Base-by-base conservation (phyloP, 1,140 invertebrate species). In the Halictus rubicundus region DNA sequence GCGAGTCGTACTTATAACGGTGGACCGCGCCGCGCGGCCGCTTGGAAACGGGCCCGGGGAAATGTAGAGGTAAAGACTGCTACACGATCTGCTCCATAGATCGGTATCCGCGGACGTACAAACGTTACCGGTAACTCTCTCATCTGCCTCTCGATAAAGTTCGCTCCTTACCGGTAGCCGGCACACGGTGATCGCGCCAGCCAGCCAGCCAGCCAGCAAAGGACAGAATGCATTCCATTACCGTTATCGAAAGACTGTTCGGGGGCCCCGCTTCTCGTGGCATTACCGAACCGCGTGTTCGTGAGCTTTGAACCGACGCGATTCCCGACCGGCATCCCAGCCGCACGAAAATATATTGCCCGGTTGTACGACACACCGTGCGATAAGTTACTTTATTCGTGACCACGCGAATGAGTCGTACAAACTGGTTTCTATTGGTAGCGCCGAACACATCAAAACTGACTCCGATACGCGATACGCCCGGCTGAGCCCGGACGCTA, bases 171-270 rank as follows among this genome's bases (percentile, higher is more conserved):
- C 77, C 70, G 60, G 52, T 73, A 73, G 37, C 39, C 46, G 37
- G 64, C 19, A n/a, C 21, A n/a, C 21, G 25, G 23, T 4, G 8
- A 9, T 46, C 42, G 16, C 49, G 49, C 16, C 49, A 14, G 46
- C 46, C 14, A 49, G 49, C 49, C 14, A 32, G 25, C 69, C 39
- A 23, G 52, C 74, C 39, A 42, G 63, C 54, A 73, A n/a, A 79
- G 54, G 71, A 68, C 39, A 59, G 76, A 83, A 86, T 80, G 84
- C 80, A 81, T 83, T 86, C 87, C 84, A 89, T 89, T 89, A 89
- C 82, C 86, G 84, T 80, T 82, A 83, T 85, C 87, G 84, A 87
- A 78, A 78, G 72, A 81, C 81, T 46, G 82, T 80, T 83, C 82
- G 16, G 54, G 68, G 54, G 68, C 37, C 39, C 52, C 68, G 66